These are phyloP conservation scores for Noturus placidus DNA, from an alignment of 2,113 vertebrate species.

Conservation along the genomic window DNA sequence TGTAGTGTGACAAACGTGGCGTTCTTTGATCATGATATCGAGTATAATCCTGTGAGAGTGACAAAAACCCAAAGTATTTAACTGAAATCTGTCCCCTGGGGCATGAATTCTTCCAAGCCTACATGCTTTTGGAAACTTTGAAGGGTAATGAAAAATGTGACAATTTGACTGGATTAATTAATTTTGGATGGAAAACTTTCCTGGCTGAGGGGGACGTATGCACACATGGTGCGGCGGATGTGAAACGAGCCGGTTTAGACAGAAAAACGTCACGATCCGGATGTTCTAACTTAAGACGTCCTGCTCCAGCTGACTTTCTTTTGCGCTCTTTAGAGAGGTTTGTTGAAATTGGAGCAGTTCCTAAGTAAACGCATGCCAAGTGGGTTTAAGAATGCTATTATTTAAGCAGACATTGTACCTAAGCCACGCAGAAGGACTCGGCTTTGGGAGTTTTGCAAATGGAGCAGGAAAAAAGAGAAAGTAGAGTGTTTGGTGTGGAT, in stretches of 20 bases:
- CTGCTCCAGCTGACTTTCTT: conserved; percentile 1
- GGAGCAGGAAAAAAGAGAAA: not conserved
- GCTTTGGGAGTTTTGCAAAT: conserved; percentile 13
- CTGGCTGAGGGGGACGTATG: conserved; percentile 40
- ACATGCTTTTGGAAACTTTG: conserved; percentile 11
- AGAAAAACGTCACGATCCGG: not conserved
- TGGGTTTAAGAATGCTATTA: conserved; percentile 46
- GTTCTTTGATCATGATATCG: conserved; percentile 10
- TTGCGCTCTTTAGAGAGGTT: conserved; percentile 5
- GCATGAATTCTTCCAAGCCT: conserved; percentile 19
- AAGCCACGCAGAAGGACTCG: not conserved
- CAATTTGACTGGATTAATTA: conserved; percentile 51
- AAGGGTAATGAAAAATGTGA: not conserved
- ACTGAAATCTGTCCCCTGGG: not conserved
- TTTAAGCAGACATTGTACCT: conserved; percentile 10
- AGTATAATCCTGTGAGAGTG: not conserved
- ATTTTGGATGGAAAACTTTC: conserved; percentile 52
- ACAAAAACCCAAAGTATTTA: not conserved
- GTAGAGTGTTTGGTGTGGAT: not conserved
- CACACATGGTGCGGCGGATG: conserved; percentile 14
- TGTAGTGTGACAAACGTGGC: not conserved
- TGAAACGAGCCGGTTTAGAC: not conserved
- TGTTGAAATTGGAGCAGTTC: conserved; percentile 32
- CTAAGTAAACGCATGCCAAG: conserved; percentile 41
- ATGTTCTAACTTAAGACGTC: not conserved